Conservation (phyloP, 2,888 invertebrate species). For the Actias luna region DNA sequence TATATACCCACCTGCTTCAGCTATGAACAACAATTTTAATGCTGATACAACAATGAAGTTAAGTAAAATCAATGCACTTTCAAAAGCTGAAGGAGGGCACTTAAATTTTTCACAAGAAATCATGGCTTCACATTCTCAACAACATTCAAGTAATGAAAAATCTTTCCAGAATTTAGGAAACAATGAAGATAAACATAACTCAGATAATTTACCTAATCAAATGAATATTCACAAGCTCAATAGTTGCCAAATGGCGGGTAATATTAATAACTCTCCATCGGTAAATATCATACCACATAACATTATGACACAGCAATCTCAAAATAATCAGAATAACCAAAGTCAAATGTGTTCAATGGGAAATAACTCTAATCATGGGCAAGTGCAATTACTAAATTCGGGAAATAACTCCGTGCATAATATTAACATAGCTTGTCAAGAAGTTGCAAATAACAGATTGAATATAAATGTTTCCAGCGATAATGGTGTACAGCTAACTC, state of each 20-base stretch:
- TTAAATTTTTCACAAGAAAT: conserved; percentile 76
- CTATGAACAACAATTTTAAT: conserved; percentile 69
- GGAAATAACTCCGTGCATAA: conserved; percentile 69
- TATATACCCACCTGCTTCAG: conserved; percentile 68
- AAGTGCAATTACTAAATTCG: conserved; percentile 67
- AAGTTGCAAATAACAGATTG: conserved; percentile 60
- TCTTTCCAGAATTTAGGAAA: conserved; percentile 70
- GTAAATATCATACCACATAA: conserved; percentile 74
- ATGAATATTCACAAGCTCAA: conserved; percentile 70
- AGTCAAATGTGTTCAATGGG: conserved; percentile 71
- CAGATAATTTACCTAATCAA: conserved; percentile 58
- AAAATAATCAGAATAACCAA: conserved; percentile 67
- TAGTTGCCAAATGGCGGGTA: conserved; percentile 70
- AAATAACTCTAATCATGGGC: conserved; percentile 60
- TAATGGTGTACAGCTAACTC: conserved; percentile 55
- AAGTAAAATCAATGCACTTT: conserved; percentile 74
- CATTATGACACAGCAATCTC: conserved; percentile 62
- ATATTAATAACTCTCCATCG: conserved; percentile 59
- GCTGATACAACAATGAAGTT: conserved; percentile 73
- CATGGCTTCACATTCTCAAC: conserved; percentile 74
- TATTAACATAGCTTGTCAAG: conserved; percentile 71
- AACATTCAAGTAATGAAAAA: conserved; percentile 70
- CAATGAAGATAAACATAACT: conserved; percentile 62
- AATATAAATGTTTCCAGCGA: conserved; percentile 60
- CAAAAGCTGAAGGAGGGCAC: conserved; percentile 74